Conservation (phyloP, 2,797 vertebrate species). For the Chromobotia macracanthus region DNA sequence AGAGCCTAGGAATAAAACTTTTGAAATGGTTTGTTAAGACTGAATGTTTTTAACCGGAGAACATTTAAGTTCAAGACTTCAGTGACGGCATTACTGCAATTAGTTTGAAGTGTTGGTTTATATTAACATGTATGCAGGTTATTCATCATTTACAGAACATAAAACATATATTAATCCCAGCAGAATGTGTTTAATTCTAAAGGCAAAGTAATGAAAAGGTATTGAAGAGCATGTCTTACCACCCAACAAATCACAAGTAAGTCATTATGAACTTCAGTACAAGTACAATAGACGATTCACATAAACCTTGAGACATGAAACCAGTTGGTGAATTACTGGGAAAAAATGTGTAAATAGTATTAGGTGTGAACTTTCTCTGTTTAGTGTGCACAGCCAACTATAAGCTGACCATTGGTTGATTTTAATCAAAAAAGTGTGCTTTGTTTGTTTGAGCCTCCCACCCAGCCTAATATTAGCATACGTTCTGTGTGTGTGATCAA, state of each 20-base stretch:
- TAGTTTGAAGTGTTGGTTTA: not conserved
- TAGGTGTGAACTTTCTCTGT: too few relatives aligned
- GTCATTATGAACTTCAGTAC: not conserved
- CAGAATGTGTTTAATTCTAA: not conserved
- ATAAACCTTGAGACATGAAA: not conserved
- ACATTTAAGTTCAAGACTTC: not conserved
- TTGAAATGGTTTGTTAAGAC: not conserved
- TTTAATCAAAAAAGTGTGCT: too few relatives aligned
- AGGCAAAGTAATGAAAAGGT: not conserved
- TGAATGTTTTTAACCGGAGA: not conserved
- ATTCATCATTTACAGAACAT: not conserved
- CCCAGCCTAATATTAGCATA: too few relatives aligned
- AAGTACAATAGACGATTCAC: not conserved
- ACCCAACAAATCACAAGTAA: too few relatives aligned
- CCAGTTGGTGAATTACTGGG: too few relatives aligned
- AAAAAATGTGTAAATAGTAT: too few relatives aligned
- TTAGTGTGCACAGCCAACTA: too few relatives aligned
- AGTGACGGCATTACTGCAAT: not conserved
- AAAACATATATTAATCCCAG: not conserved
- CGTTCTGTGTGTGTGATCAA: too few relatives aligned
- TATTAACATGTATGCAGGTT: not conserved
- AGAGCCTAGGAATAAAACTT: not conserved
- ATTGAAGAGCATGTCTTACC: not conserved
- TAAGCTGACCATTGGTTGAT: too few relatives aligned
- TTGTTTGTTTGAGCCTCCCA: too few relatives aligned